Base-by-base conservation (phyloP, 2,797 vertebrate species). In the Rhodeus uyekii region DNA sequence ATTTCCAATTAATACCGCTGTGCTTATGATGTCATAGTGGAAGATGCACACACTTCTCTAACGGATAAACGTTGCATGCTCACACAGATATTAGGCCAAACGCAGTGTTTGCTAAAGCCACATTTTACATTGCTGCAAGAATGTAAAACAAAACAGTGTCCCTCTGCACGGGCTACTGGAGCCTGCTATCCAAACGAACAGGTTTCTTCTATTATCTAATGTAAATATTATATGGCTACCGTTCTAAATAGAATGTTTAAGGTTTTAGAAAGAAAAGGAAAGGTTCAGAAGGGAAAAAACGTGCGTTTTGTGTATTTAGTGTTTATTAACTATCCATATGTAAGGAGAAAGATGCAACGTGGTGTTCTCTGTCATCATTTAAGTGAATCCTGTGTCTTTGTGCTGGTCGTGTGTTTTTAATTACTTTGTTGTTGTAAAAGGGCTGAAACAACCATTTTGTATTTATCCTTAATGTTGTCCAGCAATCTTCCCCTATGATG, bases 171-270 rank as follows among this genome's bases (percentile, higher is more conserved):
- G 90, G 89, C 89, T 87, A 90, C 88, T 80, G 85, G 83, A 91
- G 87, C 88, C 84, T 68, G 4, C 42, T 61, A 87, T 89, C 89
- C 82, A 88, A 81, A 78, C 91, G 83, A 92, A 90, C 86, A 76
- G 89, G 90, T 90, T 90, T 91, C 89, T 89, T 86, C 80, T 83
- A 39, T 79, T 68, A 83, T 87, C 83, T 88, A 82, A 88, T 94
- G 93, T 94, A 93, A 92, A 94, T 93, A 95, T 82, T 89, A 90
- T 90, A 89, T 88, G 84, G 89, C 87, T 91, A 86, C 90, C 91
- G 86, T 91, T 92, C 89, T 90, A 87, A 88, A 88, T 92, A 92
- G 92, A 92, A 87, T 90, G 89, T 90, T 90, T 85, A 86, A 90
- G 87, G 88, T 89, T 90, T 85, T 86, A 90, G 87, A 78, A 81